Evolutionary conservation across 23 tunicate genomes (phyloP), one percentile per base, ranked within the genome.

Genomic region (Halocynthia aurantium): DNA sequence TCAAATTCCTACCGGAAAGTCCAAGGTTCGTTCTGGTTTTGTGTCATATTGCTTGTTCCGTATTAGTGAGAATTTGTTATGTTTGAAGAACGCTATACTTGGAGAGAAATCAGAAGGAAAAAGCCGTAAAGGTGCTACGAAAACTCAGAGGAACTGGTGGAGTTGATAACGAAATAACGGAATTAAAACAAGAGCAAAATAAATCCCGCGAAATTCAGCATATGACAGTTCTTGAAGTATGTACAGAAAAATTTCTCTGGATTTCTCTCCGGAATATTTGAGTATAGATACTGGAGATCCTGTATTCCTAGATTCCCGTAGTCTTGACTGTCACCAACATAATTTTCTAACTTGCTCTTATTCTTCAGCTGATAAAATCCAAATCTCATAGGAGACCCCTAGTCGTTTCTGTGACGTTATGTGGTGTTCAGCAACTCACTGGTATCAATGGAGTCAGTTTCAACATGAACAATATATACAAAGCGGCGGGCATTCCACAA

Each of bases 21-120:
- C 91, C 85, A 50, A 86, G 84, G 91, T 86, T 17, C 56, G 51
- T 76, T 10, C 52, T 49, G 2, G 77, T 44, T 72, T 72, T 44
- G 51, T 15, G 5, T n/a, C 72, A 57, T 57, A 21, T 8, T 8
- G 51, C 61, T 11, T 6, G 19, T 19, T 11, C 17, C 17, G 49
- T 15, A 67, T 67, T 18, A 15, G 72, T 11, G 49, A 67, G 4
- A 40, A 10, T n/a, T 76, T 76, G 15, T 13, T 40, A 9, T 65
- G 5, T 44, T 13, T 20, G 8, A 67, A 85, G 90, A 40, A 72
- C 61, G 15, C 53, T 79, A 53, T 79, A 71, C 61, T 44, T 85
- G 76, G 78, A 62, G 15, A 51, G 67, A 6, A 9, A 31, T 62
- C 17, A 77, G 10, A 22, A 63, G 8, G 70, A 61, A 19, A 77